Conservation (phyloP, 2,113 vertebrate species). For the Galemys pyrenaicus region DNA sequence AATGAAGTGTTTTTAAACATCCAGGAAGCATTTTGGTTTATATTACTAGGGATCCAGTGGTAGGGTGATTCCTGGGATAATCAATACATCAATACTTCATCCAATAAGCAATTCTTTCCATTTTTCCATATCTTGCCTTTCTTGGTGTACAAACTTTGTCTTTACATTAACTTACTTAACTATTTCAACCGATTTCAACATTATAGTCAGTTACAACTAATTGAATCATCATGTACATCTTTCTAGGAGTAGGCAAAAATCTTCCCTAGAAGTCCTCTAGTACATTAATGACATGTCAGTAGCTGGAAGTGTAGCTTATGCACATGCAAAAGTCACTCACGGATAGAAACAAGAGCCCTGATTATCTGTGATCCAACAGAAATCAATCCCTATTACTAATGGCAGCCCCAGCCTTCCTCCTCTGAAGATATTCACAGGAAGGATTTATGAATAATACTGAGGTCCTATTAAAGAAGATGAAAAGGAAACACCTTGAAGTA, state of each 20-base stretch:
- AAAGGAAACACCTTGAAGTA: neutral
- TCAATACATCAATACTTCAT: neutral
- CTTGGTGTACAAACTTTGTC: neutral
- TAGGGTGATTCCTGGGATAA: neutral
- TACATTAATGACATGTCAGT: neutral
- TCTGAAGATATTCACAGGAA: neutral
- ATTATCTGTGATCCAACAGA: neutral
- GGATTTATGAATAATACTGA: neutral
- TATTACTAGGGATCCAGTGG: neutral
- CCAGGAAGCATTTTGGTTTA: neutral
- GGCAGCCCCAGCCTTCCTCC: neutral
- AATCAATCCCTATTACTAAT: neutral
- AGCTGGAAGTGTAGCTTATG: neutral
- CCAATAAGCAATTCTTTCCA: neutral
- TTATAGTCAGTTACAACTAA: neutral
- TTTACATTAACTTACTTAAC: neutral
- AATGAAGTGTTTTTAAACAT: slow-evolving; percentile 17
- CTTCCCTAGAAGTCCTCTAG: neutral
- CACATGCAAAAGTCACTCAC: neutral
- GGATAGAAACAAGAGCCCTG: neutral
- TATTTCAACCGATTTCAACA: neutral
- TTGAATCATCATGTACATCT: neutral
- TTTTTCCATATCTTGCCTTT: neutral
- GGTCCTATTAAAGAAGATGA: neutral
- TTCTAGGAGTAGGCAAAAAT: neutral